Percentiles rank a stretch among this genome's conserved stretches.
Conservation (phyloP, 2,888 invertebrate genomes). For the Campoplex nolae region DNA sequence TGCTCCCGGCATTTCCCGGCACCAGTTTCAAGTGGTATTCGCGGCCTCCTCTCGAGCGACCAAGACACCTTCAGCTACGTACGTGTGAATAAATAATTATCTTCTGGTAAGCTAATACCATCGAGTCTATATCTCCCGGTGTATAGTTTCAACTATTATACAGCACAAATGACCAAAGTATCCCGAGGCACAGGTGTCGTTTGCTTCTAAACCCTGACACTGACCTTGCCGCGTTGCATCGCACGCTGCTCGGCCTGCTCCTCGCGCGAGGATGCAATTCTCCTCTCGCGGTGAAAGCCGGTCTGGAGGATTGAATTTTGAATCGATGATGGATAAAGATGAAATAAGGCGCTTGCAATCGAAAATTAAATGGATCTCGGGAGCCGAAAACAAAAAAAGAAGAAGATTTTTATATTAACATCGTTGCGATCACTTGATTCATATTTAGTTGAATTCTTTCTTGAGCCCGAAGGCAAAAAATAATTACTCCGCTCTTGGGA, state of each 20-base stretch:
- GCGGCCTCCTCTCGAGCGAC: background rate
- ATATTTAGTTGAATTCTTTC: background rate
- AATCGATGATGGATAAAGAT: background rate
- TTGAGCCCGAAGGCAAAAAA: background rate
- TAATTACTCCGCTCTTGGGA: background rate
- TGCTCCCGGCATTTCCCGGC: conserved; percentile 63
- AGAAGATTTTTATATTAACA: background rate
- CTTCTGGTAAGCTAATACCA: conserved; percentile 36
- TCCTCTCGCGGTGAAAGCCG: background rate
- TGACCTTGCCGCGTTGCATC: conserved; percentile 65
- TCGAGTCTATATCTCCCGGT: conserved; percentile 31
- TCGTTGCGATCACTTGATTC: background rate
- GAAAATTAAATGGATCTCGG: background rate
- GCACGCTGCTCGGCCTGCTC: background rate
- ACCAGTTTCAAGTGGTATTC: conserved; percentile 39
- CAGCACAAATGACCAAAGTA: conserved; percentile 56
- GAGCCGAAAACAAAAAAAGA: background rate
- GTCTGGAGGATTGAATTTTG: background rate
- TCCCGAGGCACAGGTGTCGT: conserved; percentile 70
- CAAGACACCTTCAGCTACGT: background rate
- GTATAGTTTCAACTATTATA: conserved; percentile 49
- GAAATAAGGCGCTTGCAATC: background rate
- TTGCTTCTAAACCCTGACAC: conserved; percentile 57
- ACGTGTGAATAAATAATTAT: conserved; percentile 23
- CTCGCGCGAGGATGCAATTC: conserved; percentile 48